Base-by-base conservation (phyloP, 2,113 vertebrate species). In the Phoxinus phoxinus region DNA sequence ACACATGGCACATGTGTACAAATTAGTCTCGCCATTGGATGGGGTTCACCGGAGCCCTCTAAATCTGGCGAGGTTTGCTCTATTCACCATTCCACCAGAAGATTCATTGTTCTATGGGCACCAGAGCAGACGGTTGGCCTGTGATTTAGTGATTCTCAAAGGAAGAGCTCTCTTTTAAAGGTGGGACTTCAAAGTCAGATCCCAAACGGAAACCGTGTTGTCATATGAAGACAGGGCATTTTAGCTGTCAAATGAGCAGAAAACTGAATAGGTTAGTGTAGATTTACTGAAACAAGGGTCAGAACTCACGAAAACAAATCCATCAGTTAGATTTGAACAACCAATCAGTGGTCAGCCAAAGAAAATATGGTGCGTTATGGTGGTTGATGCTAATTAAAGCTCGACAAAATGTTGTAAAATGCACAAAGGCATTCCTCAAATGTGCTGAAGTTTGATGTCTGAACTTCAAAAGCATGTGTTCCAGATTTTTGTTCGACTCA, bases 1-100 rank as follows among this genome's bases (percentile, higher is more conserved):
- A 84, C 86, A 87, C 48, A 63, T 65, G 59, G 87, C 92, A 53
- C 89, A 93, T 91, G 86, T 90, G 87, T 81, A 86, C 65, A 87
- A 84, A 93, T 94, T 93, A 92, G 93, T 93, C 90, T 92, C 91
- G 91, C 90, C 79, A 86, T 82, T 89, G 89, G 90, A 90, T 86
- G 77, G 25, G 78, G 53, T 65, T 61, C 61, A 3, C 65, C 81
- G 86, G 78, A 91, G 73, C 56, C n/a, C 58, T 56, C 89, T 92
- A 78, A 78, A 78, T 37, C 58, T 84, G 67, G 32, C 30, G 6
- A 56, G 11, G 56, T 44, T 73, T 58, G 37, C 59, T 85, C 89
- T 89, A 41, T 59, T 73, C 75, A 83, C 69, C 77, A 44, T 86
- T 87, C 71, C 87, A 84, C 86, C 48, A 23, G 25, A 59, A 90